Percentiles rank a stretch among this genome's conserved stretches.
Conservation (phyloP, 2,888 invertebrate genomes). For the Drosophila quinaria region DNA sequence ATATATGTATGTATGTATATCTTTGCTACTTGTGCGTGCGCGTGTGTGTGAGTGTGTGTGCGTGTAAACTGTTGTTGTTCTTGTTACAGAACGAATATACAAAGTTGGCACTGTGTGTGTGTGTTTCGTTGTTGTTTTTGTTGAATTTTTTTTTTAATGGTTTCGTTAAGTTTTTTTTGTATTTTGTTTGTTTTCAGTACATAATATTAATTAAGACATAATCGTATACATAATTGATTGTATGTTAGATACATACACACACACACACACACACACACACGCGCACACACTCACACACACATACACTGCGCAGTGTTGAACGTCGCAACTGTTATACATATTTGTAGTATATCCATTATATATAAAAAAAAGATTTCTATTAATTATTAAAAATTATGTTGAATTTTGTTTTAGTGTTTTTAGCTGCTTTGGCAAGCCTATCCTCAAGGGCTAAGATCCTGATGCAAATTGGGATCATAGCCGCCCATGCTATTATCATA, state of each 20-base stretch:
- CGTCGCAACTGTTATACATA: slow-evolving; percentile 10
- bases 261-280: slow-evolving; percentile 10
- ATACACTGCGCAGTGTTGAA: slow-evolving; percentile 4
- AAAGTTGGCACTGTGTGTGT: slow-evolving; percentile 18
- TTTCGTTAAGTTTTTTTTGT: slow-evolving; percentile 21
- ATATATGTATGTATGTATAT: slow-evolving; percentile 23
- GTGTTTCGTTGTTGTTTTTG: slow-evolving; percentile 13
- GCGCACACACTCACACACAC: slow-evolving; percentile 18
- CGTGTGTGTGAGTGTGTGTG: slow-evolving; percentile 16
- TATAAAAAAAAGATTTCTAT: slow-evolving; percentile 46
- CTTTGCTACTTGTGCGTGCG: slow-evolving; percentile 11
- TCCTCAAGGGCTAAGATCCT: slow-evolving; percentile 90
- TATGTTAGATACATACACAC: slow-evolving; percentile 43
- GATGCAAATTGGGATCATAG: slow-evolving; percentile 95
- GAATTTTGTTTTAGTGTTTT: slow-evolving; percentile 18
- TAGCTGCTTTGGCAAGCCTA: slow-evolving; percentile 66
- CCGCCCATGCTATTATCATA: slow-evolving; percentile 96
- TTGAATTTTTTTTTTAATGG: slow-evolving; percentile 3
- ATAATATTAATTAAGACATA: slow-evolving; percentile 62
- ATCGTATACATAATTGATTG: slow-evolving; percentile 75
- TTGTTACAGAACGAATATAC: slow-evolving; percentile 21
- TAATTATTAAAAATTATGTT: slow-evolving; percentile 36
- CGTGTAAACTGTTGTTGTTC: slow-evolving; percentile 15
- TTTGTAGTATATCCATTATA: slow-evolving; percentile 1
- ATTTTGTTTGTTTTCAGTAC: slow-evolving; percentile 24